phyloP scores from a whole-genome alignment of 2,113 vertebrate species.

The Tychaedon coryphoeus region DNA sequence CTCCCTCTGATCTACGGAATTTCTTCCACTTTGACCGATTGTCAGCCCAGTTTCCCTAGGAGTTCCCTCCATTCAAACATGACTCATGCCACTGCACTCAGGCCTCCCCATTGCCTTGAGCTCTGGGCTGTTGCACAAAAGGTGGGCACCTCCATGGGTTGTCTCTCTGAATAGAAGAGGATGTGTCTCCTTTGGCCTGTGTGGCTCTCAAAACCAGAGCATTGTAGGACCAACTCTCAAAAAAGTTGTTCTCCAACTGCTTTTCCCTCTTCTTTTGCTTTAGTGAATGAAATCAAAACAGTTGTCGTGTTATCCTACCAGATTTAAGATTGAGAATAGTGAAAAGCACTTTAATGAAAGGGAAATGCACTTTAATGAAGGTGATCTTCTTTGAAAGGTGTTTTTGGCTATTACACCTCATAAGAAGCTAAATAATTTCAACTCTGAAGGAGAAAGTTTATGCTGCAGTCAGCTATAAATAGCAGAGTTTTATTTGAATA shows the following conservation, averaged over 20 bases:
- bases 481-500: slow-evolving; percentile 4
- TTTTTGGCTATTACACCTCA: neutral
- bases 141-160: rapidly evolving
- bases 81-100: neutral
- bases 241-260: neutral
- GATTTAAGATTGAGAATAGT: neutral
- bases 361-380: neutral
- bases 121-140: neutral
- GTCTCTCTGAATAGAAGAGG: neutral
- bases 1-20: neutral
- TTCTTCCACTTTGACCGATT: neutral
- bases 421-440: neutral
- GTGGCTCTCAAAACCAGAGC: neutral
- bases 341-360: neutral
- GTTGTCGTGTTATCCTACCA: neutral
- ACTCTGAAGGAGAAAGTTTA: slow-evolving; percentile 21
- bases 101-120: neutral
- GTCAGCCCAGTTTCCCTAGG: neutral
- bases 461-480: slow-evolving; percentile 8
- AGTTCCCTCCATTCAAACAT: neutral
- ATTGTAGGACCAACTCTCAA: rapidly evolving
- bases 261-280: neutral
- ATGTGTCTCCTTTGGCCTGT: rapidly evolving
- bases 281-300: neutral
- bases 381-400: neutral